These are phyloP conservation scores for Hippolais icterina DNA, from an alignment of 2,113 vertebrate species.

Conservation along the genomic window DNA sequence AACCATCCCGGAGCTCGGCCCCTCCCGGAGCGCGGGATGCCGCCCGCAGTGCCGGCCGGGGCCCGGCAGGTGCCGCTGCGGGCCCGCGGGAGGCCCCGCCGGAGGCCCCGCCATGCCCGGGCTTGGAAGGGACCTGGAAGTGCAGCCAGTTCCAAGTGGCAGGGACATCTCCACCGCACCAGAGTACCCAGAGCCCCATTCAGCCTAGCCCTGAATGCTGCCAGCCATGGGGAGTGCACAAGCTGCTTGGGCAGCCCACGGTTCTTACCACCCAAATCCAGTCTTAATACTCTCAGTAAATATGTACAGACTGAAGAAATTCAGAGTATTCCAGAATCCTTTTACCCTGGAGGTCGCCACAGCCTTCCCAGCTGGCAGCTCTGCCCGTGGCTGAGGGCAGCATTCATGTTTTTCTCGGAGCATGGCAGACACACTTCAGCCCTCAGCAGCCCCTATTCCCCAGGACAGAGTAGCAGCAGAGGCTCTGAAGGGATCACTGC, in stretches of 20 bases:
- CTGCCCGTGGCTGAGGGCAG: background rate
- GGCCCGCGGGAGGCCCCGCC: background rate
- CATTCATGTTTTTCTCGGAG: rapidly evolving
- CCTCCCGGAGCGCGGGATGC: too few relatives aligned
- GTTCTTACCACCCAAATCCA: background rate
- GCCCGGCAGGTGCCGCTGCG: background rate
- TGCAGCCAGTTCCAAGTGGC: rapidly evolving
- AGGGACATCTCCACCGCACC: background rate
- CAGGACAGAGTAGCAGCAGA: rapidly evolving
- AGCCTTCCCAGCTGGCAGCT: background rate
- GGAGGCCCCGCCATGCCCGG: background rate
- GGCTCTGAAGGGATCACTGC: background rate
- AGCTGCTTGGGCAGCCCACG: background rate
- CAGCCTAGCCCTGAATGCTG: too few relatives aligned
- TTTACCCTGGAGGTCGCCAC: background rate
- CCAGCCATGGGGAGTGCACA: background rate
- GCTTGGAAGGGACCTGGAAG: too few relatives aligned
- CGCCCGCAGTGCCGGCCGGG: background rate
- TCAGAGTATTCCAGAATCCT: background rate
- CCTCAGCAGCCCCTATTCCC: rapidly evolving
- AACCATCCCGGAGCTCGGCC: background rate
- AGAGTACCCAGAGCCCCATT: background rate
- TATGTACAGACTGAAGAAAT: rapidly evolving
- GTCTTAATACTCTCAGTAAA: background rate
- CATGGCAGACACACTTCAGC: rapidly evolving